These are phyloP conservation scores for Triplophysa yarkandensis DNA, from an alignment of 2,797 vertebrate genomes.

Conservation along the genomic window DNA sequence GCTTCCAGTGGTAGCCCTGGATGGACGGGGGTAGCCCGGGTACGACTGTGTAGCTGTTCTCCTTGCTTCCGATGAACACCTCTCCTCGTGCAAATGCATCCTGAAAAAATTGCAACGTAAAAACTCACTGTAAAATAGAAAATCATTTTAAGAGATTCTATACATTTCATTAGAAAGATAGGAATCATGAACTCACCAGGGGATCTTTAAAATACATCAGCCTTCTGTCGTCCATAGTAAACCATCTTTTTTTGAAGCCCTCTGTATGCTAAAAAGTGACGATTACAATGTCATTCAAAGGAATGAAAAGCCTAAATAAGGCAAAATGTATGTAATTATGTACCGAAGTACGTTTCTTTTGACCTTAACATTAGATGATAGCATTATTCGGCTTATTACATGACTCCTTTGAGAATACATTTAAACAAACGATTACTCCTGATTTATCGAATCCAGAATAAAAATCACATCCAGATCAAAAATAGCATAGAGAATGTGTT, in stretches of 20 bases:
- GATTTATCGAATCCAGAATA: no score
- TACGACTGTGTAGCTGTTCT: constrained; percentile 90
- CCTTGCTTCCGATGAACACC: constrained; percentile 95
- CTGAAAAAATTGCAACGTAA: constrained; percentile 65
- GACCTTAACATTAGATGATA: not conserved
- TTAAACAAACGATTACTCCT: no score
- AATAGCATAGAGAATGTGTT: no score
- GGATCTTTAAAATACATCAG: constrained; percentile 99
- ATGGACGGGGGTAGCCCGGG: constrained; percentile 86
- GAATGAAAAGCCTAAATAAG: not conserved
- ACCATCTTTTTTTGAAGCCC: constrained; percentile 97
- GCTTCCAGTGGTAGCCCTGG: constrained; percentile 91
- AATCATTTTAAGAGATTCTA: not conserved
- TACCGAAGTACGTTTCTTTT: no score
- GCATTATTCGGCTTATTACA: not conserved
- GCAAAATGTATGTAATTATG: not conserved
- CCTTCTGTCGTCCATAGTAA: constrained; percentile 95
- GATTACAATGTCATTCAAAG: not conserved
- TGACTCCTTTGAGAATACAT: not conserved
- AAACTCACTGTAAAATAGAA: not conserved
- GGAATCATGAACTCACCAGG: constrained; percentile 78
- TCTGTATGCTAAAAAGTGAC: constrained; percentile 86
- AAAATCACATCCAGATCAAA: no score
- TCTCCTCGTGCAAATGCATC: constrained; percentile 94
- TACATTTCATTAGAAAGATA: not conserved